Conservation (phyloP, 2,113 vertebrate genomes). For the Carollia perspicillata region DNA sequence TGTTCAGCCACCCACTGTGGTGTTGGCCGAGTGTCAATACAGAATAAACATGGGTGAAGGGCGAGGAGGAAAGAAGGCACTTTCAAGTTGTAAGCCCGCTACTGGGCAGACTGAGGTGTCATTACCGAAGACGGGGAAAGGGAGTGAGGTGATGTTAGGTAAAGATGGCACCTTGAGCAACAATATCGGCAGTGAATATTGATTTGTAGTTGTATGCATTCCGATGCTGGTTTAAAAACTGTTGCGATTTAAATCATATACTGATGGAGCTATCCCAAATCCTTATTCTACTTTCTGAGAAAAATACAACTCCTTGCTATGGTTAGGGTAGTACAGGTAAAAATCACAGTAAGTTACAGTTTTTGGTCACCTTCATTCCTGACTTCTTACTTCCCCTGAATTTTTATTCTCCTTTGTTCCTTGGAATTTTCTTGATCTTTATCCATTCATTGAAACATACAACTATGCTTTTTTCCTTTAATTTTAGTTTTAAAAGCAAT, state of each 20-base stretch:
- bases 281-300: background rate
- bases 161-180: background rate
- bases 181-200: background rate
- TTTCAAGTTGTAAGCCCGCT: background rate
- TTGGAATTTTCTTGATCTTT: slow-evolving; percentile 19
- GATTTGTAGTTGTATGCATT: background rate
- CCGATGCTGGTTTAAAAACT: background rate
- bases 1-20: background rate
- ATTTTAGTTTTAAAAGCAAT: background rate
- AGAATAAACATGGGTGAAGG: background rate
- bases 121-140: background rate
- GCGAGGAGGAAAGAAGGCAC: background rate
- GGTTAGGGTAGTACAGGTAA: background rate
- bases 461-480: background rate
- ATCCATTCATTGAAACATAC: background rate
- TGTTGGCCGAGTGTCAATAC: background rate
- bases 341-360: background rate
- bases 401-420: background rate
- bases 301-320: background rate
- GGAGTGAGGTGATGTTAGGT: background rate
- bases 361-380: background rate
- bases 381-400: background rate
- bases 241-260: background rate
- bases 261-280: background rate
- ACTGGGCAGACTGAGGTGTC: background rate